phyloP scores from a whole-genome alignment of 1,140 invertebrate genomes.

The Diorhabda elongata region DNA sequence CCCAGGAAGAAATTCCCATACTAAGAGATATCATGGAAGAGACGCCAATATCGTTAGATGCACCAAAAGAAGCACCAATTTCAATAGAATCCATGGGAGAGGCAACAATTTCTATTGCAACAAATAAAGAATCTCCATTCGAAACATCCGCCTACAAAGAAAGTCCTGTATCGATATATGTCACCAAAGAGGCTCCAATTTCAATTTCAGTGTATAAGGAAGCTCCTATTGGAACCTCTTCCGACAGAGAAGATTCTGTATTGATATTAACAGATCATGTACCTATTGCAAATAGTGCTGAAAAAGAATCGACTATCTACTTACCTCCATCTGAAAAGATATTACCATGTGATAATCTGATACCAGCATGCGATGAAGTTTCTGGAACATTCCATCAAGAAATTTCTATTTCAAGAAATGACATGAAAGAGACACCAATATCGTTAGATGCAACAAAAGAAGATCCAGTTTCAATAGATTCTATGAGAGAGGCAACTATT shows the following conservation, averaged over 20 bases:
- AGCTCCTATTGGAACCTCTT: not conserved
- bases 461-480: not conserved
- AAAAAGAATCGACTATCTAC: conserved; percentile 7
- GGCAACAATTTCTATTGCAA: not conserved
- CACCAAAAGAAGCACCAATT: not conserved
- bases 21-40: not conserved
- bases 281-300: not conserved
- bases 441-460: not conserved
- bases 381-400: no score
- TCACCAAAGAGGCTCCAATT: not conserved
- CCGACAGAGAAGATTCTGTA: not conserved
- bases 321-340: not conserved
- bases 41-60: not conserved
- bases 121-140: not conserved
- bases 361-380: no score
- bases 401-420: not conserved
- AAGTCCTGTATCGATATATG: not conserved
- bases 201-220: not conserved
- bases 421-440: not conserved
- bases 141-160: not conserved
- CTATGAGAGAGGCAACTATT: not conserved
- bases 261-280: not conserved
- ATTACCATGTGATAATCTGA: no score
- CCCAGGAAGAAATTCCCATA: not conserved
- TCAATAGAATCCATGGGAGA: not conserved